A percentile compares a stretch with the other conserved stretches of the same genome.
These are phyloP conservation scores for Anthonomus grandis DNA, from an alignment of 1,140 invertebrate genomes.

Conservation along the genomic window DNA sequence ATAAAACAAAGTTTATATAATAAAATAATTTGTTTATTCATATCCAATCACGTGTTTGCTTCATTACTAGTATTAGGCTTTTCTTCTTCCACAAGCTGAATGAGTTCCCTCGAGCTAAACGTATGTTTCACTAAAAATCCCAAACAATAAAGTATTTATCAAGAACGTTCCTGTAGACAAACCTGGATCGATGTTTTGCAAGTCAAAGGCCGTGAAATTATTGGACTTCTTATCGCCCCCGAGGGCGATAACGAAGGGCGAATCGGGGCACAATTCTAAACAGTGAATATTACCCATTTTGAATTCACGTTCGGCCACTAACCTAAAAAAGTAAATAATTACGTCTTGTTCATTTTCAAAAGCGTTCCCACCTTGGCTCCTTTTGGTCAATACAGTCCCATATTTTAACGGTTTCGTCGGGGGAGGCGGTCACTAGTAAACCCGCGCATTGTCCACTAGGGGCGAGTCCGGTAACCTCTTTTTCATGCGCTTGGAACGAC, in stretches of 20 bases:
- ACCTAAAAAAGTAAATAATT: slow-evolving; percentile 6
- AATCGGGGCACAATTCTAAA: slow-evolving; percentile 72
- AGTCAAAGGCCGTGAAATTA: slow-evolving; percentile 73
- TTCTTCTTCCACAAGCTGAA: slow-evolving; percentile 36
- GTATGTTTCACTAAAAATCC: slow-evolving; percentile 39
- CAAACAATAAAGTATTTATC: slow-evolving; percentile 12
- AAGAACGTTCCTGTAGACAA: slow-evolving; percentile 27
- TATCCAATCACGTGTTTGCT: no score
- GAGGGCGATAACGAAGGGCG: slow-evolving; percentile 71
- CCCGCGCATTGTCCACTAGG: slow-evolving; percentile 66
- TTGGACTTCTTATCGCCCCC: slow-evolving; percentile 82
- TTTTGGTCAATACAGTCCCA: slow-evolving; percentile 63
- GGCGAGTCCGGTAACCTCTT: slow-evolving; percentile 75
- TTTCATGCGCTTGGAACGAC: slow-evolving; percentile 72
- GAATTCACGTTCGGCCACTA: slow-evolving; percentile 55
- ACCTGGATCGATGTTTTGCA: slow-evolving; percentile 66
- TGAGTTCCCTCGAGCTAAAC: slow-evolving; percentile 37
- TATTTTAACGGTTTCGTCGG: slow-evolving; percentile 71
- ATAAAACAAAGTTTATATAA: no score
- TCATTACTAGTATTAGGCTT: no score
- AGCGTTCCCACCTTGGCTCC: slow-evolving; percentile 14
- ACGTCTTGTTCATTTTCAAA: not conserved
- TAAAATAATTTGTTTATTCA: no score
- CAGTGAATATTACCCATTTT: slow-evolving; percentile 72
- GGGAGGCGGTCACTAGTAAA: slow-evolving; percentile 67